phyloP scores from a whole-genome alignment of 2,888 invertebrate genomes.

The Ectemnius continuus region DNA sequence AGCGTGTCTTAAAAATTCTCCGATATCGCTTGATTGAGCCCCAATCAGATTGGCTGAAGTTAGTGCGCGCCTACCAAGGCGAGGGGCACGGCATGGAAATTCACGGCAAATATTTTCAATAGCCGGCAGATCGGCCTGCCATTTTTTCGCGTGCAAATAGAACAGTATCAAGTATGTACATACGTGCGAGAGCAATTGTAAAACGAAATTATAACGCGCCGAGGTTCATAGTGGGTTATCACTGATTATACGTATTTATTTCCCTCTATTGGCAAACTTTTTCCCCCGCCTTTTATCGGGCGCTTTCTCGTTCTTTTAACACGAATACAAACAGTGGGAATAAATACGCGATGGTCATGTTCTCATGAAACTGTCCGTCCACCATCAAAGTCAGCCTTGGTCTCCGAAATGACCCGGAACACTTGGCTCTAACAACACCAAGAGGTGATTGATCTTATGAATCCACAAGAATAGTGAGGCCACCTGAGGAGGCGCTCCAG shows the following conservation, averaged over 20 bases:
- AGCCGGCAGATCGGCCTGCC: background rate
- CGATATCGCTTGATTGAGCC: background rate
- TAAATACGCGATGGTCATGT: background rate
- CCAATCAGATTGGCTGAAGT: background rate
- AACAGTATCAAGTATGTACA: background rate
- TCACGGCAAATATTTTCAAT: slow-evolving; percentile 32
- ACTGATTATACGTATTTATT: background rate
- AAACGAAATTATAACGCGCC: slow-evolving; percentile 44
- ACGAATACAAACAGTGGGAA: slow-evolving; percentile 6
- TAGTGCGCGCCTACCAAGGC: background rate
- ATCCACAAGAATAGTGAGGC: too few relatives aligned
- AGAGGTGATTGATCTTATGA: background rate
- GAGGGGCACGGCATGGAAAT: slow-evolving; percentile 14
- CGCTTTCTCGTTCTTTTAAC: slow-evolving; percentile 17
- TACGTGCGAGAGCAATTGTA: slow-evolving; percentile 26
- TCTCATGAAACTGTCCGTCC: slow-evolving; percentile 4
- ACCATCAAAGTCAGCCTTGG: slow-evolving; percentile 16
- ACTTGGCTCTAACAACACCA: background rate
- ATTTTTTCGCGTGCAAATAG: slow-evolving; percentile 29
- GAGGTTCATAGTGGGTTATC: slow-evolving; percentile 58
- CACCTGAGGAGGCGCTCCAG: too few relatives aligned
- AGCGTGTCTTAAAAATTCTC: too few relatives aligned
- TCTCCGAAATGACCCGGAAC: slow-evolving; percentile 5
- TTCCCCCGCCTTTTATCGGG: slow-evolving; percentile 2
- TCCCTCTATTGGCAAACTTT: slow-evolving; percentile 19